Conservation (phyloP, 2,113 vertebrate species). For the Toxostoma redivivum region DNA sequence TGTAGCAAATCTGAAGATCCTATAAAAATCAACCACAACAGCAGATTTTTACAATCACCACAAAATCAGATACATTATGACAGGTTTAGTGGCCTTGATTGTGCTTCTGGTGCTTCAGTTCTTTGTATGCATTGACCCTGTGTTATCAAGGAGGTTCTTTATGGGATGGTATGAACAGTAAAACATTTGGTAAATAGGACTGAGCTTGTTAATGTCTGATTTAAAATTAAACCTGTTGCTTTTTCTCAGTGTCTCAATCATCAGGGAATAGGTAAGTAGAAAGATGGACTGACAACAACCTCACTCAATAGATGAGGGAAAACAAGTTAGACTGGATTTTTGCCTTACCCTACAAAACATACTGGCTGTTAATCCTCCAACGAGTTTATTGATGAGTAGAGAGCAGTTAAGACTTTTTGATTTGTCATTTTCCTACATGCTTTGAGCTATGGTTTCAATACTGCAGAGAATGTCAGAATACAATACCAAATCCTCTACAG, state of each 20-base stretch:
- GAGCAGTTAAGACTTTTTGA: not conserved
- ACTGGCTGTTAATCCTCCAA: not conserved
- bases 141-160: not conserved
- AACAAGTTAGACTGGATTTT: not conserved
- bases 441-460: not conserved
- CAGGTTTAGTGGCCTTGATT: not conserved
- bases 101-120: not conserved
- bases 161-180: not conserved
- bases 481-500: not conserved
- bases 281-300: not conserved
- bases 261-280: not conserved
- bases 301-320: not conserved
- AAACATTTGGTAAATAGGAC: not conserved
- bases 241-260: not conserved
- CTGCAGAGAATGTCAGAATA: not conserved
- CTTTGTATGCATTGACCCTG: not conserved
- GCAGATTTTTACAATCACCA: not conserved
- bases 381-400: not conserved
- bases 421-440: not conserved
- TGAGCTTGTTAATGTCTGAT: not conserved
- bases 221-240: not conserved
- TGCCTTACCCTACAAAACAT: not conserved
- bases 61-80: not conserved
- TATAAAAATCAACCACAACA: not conserved
- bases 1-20: not conserved